Conservation (phyloP, 2,888 invertebrate genomes). For the Orthosia gothica region DNA sequence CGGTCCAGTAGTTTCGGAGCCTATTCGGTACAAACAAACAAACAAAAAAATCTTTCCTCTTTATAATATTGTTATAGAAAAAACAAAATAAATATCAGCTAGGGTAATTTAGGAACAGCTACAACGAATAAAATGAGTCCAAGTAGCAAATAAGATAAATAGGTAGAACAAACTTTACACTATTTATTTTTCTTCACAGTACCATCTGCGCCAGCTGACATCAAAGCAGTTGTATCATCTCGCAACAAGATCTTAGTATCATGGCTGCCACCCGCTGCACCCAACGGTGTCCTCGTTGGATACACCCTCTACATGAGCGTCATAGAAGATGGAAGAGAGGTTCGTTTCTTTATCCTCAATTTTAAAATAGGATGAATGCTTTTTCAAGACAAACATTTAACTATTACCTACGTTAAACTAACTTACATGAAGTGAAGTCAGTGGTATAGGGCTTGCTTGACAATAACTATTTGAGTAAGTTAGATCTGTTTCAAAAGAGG, state of each 20-base stretch:
- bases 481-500: not conserved
- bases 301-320: conserved; percentile 96
- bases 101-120: too few species aligned
- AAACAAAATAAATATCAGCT: too few species aligned
- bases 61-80: too few species aligned
- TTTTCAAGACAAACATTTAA: not conserved
- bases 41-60: too few species aligned
- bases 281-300: conserved; percentile 96
- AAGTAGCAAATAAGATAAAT: too few species aligned
- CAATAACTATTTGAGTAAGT: conserved; percentile 3
- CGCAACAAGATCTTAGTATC: conserved; percentile 96
- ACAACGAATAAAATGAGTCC: too few species aligned
- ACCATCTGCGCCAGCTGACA: conserved; percentile 97
- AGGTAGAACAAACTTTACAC: too few species aligned
- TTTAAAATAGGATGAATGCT: not conserved
- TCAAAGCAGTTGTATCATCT: conserved; percentile 97
- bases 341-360: conserved; percentile 32
- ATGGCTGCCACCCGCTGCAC: conserved; percentile 96
- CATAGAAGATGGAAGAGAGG: conserved; percentile 94
- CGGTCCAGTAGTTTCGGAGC: too few species aligned
- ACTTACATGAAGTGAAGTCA: not conserved
- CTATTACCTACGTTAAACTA: not conserved
- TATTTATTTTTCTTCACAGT: conserved; percentile 88
- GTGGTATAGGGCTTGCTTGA: too few species aligned
- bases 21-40: too few species aligned